Evolutionary conservation across 1,140 invertebrate species (phyloP), one percentile per base, ranked within the genome.

Genomic region (Arctopsyche grandis): DNA sequence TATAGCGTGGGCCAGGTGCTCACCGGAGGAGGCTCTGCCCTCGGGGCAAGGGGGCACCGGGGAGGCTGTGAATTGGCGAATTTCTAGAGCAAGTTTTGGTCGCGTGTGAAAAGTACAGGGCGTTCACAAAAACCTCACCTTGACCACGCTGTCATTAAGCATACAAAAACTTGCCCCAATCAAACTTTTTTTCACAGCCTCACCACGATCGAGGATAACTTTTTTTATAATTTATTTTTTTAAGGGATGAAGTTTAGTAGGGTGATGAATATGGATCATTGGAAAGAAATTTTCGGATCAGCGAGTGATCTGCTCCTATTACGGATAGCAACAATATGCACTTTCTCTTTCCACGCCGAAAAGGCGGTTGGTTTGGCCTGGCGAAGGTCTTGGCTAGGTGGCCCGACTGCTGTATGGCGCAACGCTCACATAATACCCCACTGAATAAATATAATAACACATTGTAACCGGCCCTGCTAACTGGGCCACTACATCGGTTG

Each of bases 41-140:
- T 73, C 69, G 29, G 76, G 77, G 73, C 69, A 29, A 38, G 75
- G 77, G 22, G 76, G 63, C 76, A n/a, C 3, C 24, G 16, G 56
- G 76, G 76, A 69, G 76, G 63, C 76, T 70, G 63, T 56, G 63
- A 69, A 63, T 75, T 77, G 71, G 78, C 69, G 74, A 80, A 82
- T 75, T 78, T 80, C 16, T 76, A 75, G 81, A 82, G 75, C 81
- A 78, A 76, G 56, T 76, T 69, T 76, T 60, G 74, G n/a, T 24
- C 43, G 38, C 63, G 73, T 46, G 26, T 56, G 60, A 77, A 63
- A 44, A 44, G 16, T 73, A 73, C 52, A 78, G 19, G 70, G 70
- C 75, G 81, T 24, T 77, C 66, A 24, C 63, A 79, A 81, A 79
- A 26, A 74, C n/a, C 29, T 22, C 38, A 7, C 5, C 21, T 66